Base-by-base conservation (phyloP, 2,888 invertebrate genomes). In the Osedax frankpressi region DNA sequence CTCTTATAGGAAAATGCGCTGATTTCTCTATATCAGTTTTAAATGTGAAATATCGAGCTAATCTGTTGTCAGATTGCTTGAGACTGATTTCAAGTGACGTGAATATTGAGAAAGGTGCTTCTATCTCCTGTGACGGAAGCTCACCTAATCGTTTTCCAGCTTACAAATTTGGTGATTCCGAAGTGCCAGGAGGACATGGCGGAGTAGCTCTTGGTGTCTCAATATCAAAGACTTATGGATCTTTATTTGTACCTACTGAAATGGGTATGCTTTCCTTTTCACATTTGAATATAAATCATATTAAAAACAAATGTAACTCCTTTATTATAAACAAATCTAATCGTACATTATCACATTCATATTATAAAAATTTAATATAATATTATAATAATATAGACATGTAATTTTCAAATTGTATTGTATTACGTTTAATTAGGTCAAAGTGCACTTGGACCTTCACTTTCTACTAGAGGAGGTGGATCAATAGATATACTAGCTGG, bases 1-100 rank as follows among this genome's bases (percentile, higher is more conserved):
- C n/a, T n/a, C 79, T 78, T 44, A 70, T 75, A 24, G 73, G 80
- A 28, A 79, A 76, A 2, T 80, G 80, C 14, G 79, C 79, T 3
- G 75, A 78, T 26, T 79, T 80, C 74, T 30, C 76, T 67, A 76
- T 80, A 0, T 77, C 78, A 28, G 73, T 70, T 19, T 72, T 80
- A 0, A 77, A 77, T 75, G 71, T 79, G 30, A 80, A 80, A 72
- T 80, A 76, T 72, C 73, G 74, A 24, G 76, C 80, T 1, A 74
- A 70, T 0, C 74, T 80, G 14, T 74, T 70, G 28, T 80, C 80
- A 6, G 80, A 80, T 72, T 79, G 75, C 70, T 77, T 79, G 73
- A 77, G 79, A 62, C 71, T 80, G 24, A 75, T 78, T 1, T 76
- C 77, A 26, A 75, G 79, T 2, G 74, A 71, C 3, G 70, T 80